These are phyloP conservation scores for Barypeithes pellucidus DNA, from an alignment of 2,888 invertebrate species.

Conservation along the genomic window DNA sequence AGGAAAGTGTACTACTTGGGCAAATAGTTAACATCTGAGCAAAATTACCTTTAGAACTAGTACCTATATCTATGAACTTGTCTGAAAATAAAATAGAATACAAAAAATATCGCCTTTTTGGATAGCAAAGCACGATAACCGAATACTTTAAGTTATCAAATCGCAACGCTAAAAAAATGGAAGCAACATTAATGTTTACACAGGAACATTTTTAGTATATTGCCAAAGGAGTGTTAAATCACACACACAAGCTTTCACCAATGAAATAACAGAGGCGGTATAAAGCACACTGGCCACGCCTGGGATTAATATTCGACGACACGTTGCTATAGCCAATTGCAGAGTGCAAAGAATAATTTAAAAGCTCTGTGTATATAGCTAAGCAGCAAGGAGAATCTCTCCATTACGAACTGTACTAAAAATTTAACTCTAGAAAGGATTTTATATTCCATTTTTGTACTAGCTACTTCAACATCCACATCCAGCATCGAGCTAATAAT, in stretches of 20 bases:
- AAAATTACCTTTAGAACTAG: too few species aligned
- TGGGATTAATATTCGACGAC: conserved; percentile 34
- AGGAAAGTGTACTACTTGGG: too few species aligned
- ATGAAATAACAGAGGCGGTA: conserved; percentile 43
- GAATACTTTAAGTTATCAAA: background rate
- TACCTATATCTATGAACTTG: too few species aligned
- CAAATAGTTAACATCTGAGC: too few species aligned
- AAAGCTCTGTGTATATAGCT: conserved; percentile 8
- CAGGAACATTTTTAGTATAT: background rate
- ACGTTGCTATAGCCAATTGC: conserved; percentile 34
- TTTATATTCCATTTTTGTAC: too few species aligned
- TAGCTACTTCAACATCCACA: too few species aligned
- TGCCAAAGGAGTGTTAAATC: conserved; percentile 5
- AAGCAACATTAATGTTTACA: conserved; percentile 6
- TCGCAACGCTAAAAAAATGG: background rate
- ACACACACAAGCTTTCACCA: conserved; percentile 31
- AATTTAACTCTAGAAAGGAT: too few species aligned
- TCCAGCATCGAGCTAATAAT: too few species aligned
- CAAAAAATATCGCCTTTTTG: too few species aligned
- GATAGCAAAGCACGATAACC: too few species aligned
- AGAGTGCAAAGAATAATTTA: conserved; percentile 4
- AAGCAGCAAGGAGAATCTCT: conserved; percentile 7
- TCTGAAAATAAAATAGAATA: too few species aligned
- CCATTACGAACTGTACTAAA: background rate
- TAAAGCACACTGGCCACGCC: conserved; percentile 38